Evolutionary conservation across 2,888 invertebrate species (phyloP), one percentile per base, ranked within the genome.

Genomic region (Uropetala carovei): DNA sequence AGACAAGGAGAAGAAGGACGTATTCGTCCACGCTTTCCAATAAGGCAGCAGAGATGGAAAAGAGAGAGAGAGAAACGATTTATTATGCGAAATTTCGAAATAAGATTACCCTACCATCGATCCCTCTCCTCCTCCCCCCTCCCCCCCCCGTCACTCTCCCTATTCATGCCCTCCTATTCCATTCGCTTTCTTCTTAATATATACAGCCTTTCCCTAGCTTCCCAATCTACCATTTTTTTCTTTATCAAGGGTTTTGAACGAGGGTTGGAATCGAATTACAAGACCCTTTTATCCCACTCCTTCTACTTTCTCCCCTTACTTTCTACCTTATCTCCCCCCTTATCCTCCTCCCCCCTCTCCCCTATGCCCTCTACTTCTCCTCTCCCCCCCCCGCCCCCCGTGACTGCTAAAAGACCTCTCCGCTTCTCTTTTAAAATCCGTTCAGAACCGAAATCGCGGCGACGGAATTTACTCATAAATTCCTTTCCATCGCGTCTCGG

Each of bases 41-140:
- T 75, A 75, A 75, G 22, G 22, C 27, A 75, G 27, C 22, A 75
- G 27, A 22, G 75, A 27, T 75, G 3, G 75, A 27, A 11, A 27
- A 14, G 22, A 27, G n/a, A 27, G n/a, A 22, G 75, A 22, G 27
- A 75, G 75, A 75, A 27, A 75, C 22, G 75, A 75, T 75, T 75
- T 75, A 75, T 75, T 22, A 27, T 27, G 43, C 22, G 75, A 75
- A 75, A 75, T 75, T 75, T 75, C 75, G 75, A 75, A 75, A 75
- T 75, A 75, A 75, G 75, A 75, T 75, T 75, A 75, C 22, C 22
- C n/a, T n/a, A n/a, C n/a, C 22, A 75, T 43, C 43, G 1, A 43
- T 5, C 43, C 43, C 43, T 43, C 43, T 27, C 27, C 75, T 27
- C 27, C 22, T 11, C 18, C 27, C 75, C 75, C n/a, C 75, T 22